Percentiles rank a stretch among this genome's conserved stretches.
These are phyloP conservation scores for Pararge aegeria DNA, from an alignment of 1,140 invertebrate genomes.

Conservation along the genomic window DNA sequence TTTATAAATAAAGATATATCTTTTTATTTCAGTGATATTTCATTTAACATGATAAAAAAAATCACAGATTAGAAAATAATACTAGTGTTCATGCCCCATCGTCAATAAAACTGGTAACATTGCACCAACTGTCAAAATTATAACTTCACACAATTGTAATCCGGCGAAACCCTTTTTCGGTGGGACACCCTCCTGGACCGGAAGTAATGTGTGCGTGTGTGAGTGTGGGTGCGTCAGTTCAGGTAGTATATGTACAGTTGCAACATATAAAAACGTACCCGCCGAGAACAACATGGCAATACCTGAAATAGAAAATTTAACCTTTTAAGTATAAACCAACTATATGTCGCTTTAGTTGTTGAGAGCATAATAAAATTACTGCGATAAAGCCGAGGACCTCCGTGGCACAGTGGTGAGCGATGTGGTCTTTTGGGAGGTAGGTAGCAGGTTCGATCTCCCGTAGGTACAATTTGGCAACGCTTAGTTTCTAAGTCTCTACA, in stretches of 20 bases:
- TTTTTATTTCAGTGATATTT: not conserved
- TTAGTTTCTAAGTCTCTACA: too few relatives aligned
- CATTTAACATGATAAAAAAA: not conserved
- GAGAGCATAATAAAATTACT: too few relatives aligned
- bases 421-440: too few relatives aligned
- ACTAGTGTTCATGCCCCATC: conserved; percentile 92
- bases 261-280: conserved; percentile 99
- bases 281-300: conserved; percentile 99
- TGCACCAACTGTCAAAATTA: conserved; percentile 91
- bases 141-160: conserved; percentile 88
- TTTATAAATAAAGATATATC: too few relatives aligned
- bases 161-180: conserved; percentile 79
- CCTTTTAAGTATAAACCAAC: not conserved
- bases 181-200: conserved; percentile 54
- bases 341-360: too few relatives aligned
- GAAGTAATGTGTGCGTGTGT: conserved; percentile 63
- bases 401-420: too few relatives aligned
- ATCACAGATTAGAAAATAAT: not conserved
- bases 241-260: conserved; percentile 98
- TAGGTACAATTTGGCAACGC: too few relatives aligned
- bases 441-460: too few relatives aligned
- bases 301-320: conserved; percentile 80
- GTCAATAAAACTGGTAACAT: conserved; percentile 93
- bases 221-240: conserved; percentile 86
- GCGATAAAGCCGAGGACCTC: too few relatives aligned